phyloP scores from a whole-genome alignment of 2,113 vertebrate species.

The Saguinus midas region DNA sequence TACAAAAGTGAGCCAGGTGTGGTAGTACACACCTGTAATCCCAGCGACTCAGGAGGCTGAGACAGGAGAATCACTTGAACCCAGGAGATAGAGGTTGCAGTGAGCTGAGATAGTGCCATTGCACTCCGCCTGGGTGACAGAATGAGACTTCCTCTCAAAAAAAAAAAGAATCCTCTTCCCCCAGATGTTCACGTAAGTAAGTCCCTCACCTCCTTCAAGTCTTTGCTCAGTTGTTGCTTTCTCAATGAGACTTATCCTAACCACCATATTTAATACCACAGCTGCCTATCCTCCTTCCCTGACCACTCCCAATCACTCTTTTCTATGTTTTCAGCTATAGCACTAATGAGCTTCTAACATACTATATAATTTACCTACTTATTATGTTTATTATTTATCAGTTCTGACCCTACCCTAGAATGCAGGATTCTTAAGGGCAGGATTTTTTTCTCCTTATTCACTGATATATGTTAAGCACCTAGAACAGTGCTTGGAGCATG shows the following conservation, averaged over 20 bases:
- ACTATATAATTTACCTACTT: conserved; percentile 28
- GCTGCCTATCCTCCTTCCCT: not conserved
- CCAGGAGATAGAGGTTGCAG: no score
- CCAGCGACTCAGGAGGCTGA: no score
- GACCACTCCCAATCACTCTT: not conserved
- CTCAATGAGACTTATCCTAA: not conserved
- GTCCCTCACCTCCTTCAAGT: not conserved
- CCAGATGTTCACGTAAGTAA: not conserved
- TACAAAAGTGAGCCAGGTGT: no score
- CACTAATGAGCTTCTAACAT: not conserved
- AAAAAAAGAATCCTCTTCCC: not conserved
- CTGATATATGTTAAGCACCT: not conserved
- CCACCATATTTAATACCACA: not conserved
- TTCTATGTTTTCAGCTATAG: not conserved
- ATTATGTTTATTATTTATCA: not conserved
- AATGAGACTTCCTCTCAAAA: no score
- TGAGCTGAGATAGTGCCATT: no score
- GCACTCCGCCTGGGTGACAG: no score
- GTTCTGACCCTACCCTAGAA: not conserved
- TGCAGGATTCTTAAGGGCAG: not conserved
- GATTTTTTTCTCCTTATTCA: conserved; percentile 9
- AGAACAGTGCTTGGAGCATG: not conserved
- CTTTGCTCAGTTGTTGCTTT: not conserved
- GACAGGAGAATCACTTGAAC: no score
- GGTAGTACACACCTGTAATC: no score